A percentile compares a stretch with the other conserved stretches of the same genome.
Conservation (phyloP, 1,140 invertebrate genomes). For the Nautilus pompilius region DNA sequence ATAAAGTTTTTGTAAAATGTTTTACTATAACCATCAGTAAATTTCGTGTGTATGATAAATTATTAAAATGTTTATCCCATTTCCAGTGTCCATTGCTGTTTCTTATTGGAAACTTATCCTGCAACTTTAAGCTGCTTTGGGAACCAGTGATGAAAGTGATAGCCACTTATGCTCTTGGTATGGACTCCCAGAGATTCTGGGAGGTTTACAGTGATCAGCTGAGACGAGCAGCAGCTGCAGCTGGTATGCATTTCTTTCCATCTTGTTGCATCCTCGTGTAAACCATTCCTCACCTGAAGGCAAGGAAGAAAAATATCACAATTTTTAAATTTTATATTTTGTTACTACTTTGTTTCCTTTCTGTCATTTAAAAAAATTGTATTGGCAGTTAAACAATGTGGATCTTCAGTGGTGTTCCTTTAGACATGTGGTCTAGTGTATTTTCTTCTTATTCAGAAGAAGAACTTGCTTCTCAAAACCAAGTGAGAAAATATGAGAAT, state of each 20-base stretch:
- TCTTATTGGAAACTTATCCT: constrained; percentile 75
- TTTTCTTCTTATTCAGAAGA: no score
- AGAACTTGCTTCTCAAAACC: no score
- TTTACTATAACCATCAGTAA: background rate
- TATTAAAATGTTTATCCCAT: constrained; percentile 50
- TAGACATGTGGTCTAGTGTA: no score
- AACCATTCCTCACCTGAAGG: no score
- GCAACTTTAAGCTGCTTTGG: constrained; percentile 88
- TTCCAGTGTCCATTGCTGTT: constrained; percentile 67
- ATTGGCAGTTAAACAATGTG: no score
- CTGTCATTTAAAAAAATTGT: no score
- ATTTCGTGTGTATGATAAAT: background rate
- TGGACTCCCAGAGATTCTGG: constrained; percentile 75
- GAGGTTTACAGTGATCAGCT: constrained; percentile 67
- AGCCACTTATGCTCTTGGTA: constrained; percentile 66
- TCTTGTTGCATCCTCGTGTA: background rate
- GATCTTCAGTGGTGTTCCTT: no score
- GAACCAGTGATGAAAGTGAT: constrained; percentile 75
- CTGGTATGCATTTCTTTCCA: constrained; percentile 31
- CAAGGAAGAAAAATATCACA: no score
- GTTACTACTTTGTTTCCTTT: no score
- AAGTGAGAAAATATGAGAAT: no score
- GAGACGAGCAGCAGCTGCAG: constrained; percentile 49
- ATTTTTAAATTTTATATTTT: no score
- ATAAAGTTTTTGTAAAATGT: background rate